phyloP scores from a whole-genome alignment of 2,113 vertebrate species.

The Nesogale talazaci region DNA sequence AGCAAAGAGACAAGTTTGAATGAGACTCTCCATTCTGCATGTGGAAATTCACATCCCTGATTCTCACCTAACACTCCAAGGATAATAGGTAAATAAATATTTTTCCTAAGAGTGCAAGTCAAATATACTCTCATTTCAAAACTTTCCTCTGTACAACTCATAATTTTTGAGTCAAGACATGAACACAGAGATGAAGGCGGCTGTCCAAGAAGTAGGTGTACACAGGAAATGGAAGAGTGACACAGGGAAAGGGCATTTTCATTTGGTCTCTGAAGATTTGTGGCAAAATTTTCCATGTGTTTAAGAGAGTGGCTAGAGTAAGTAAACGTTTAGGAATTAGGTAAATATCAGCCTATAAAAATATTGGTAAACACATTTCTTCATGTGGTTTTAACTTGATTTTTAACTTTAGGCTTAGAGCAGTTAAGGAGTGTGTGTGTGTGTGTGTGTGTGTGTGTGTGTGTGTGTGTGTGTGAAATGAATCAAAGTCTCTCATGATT shows the following conservation, averaged over 20 bases:
- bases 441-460: background rate
- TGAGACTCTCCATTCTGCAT: background rate
- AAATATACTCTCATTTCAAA: constrained; percentile 54
- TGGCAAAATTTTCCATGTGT: constrained; percentile 57
- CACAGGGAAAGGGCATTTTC: constrained; percentile 58
- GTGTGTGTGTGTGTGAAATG: background rate
- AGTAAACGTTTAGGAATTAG: constrained; percentile 30
- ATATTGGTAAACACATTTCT: background rate
- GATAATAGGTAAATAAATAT: background rate
- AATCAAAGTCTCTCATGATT: background rate
- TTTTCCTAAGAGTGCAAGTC: constrained; percentile 27
- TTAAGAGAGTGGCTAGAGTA: constrained; percentile 39
- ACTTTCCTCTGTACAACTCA: constrained; percentile 61
- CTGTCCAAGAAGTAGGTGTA: constrained; percentile 67
- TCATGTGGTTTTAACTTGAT: background rate
- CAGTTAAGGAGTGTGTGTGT: background rate
- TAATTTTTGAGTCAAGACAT: constrained; percentile 55
- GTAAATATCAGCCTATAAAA: constrained; percentile 17
- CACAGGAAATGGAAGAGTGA: constrained; percentile 63
- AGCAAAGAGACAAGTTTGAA: constrained; percentile 31
- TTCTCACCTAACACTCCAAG: background rate
- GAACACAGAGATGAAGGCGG: constrained; percentile 45
- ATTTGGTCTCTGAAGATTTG: constrained; percentile 54
- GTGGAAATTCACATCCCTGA: constrained; percentile 7
- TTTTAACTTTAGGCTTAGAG: background rate